Evolutionary conservation across 1,140 invertebrate genomes (phyloP), one percentile per base, ranked within the genome.

Genomic region (Cotesia typhae): DNA sequence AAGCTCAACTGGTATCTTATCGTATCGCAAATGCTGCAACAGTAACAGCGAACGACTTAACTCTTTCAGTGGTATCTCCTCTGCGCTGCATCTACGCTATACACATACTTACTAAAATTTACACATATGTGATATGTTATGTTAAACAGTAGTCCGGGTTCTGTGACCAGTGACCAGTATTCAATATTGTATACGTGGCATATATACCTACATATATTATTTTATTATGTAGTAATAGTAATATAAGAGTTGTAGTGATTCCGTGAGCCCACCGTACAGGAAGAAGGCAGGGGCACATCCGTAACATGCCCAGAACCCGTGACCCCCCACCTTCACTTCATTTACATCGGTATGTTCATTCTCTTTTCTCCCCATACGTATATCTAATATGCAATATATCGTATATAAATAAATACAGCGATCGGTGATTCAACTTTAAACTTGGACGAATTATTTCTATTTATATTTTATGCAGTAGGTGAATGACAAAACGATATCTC

Each of bases 221-320:
- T 35, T 36, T 28, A 36, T 36, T 61, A 80, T 83, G 81, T 79
- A 80, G 78, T 74, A 1, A 61, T 12, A 28, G 75, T 78, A 83
- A 84, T 83, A 79, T 79, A 77, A 79, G 76, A 81, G 79, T 79
- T 79, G 75, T 82, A 82, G 78, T 81, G 80, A 79, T 83, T 67
- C 66, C 66, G 28, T 67, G 66, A 67, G 66, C 51, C 20, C 77
- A 80, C 79, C 75, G 77, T 80, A 86, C 86, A 87, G 86, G 86
- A 87, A 86, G 84, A 86, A 85, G 84, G 85, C 84, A 86, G 85
- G 83, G 84, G 85, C 86, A 87, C 86, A 87, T 87, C 86, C 86
- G 86, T 87, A 87, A 82, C 84, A 84, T 87, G 85, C 79, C 82
- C 84, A 87, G 81, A 81, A 82, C 78, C 86, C 85, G 85, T 87